phyloP scores from a whole-genome alignment of 2,888 invertebrate species.

The Stictocephala bisonia region DNA sequence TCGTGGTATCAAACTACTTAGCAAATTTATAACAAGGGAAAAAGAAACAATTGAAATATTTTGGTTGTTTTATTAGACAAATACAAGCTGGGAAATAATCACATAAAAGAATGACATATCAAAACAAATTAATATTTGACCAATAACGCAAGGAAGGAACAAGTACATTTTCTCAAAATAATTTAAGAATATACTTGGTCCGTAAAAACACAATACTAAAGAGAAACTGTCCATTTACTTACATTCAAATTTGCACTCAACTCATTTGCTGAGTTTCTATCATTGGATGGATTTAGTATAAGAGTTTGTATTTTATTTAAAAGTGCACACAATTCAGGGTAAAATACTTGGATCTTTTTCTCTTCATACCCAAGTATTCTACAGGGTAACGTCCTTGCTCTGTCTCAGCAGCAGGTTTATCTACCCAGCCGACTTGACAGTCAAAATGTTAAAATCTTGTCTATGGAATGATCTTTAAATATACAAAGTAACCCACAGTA shows the following conservation, averaged over 20 bases:
- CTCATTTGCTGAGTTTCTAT: not conserved
- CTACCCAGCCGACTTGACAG: constrained; percentile 21
- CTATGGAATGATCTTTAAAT: constrained; percentile 39
- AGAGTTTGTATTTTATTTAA: too few species aligned
- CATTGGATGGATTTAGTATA: constrained; percentile 14
- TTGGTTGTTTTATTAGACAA: constrained; percentile 37
- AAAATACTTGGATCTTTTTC: not conserved
- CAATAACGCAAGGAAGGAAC: not conserved
- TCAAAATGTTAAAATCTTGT: constrained; percentile 33
- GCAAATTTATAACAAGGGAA: too few species aligned
- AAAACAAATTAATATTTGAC: constrained; percentile 19
- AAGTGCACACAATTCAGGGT: constrained; percentile 4
- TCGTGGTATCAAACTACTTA: too few species aligned
- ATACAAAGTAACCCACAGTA: constrained; percentile 31
- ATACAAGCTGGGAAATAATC: constrained; percentile 33
- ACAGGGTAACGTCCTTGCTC: not conserved
- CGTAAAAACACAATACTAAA: constrained; percentile 23
- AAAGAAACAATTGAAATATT: too few species aligned
- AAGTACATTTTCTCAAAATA: constrained; percentile 27
- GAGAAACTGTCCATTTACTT: constrained; percentile 25
- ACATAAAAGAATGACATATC: constrained; percentile 23
- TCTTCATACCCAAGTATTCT: too few species aligned
- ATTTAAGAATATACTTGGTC: constrained; percentile 24
- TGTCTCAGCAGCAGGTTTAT: constrained; percentile 32
- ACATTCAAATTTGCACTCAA: constrained; percentile 18